These are phyloP conservation scores for Leucania comma DNA, from an alignment of 2,888 invertebrate species.

Conservation along the genomic window DNA sequence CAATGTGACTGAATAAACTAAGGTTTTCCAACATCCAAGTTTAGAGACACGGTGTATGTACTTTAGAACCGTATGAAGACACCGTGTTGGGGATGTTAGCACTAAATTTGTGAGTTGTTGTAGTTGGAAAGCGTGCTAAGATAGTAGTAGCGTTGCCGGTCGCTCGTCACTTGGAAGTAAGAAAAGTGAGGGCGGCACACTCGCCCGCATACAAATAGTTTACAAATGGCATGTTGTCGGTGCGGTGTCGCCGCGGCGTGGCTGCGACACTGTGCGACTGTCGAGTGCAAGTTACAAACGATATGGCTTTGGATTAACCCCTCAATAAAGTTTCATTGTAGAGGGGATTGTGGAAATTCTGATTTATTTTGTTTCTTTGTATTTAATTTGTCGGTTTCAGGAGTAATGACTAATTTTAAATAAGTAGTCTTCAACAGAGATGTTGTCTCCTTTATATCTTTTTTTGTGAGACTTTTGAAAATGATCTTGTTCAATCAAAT, in stretches of 20 bases:
- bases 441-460: background rate
- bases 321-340: constrained; percentile 49
- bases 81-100: constrained; percentile 60
- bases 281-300: constrained; percentile 59
- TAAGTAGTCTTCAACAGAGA: background rate
- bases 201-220: constrained; percentile 91
- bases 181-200: constrained; percentile 86
- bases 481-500: background rate
- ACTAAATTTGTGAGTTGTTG: constrained; percentile 59
- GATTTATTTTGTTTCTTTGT: constrained; percentile 46
- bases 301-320: constrained; percentile 42
- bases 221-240: constrained; percentile 87
- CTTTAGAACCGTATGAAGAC: constrained; percentile 49
- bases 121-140: constrained; percentile 71
- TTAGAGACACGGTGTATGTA: constrained; percentile 48
- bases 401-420: background rate
- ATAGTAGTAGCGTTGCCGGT: constrained; percentile 71
- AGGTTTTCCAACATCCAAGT: constrained; percentile 56
- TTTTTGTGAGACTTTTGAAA: background rate
- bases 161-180: constrained; percentile 86
- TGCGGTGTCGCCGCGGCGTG: constrained; percentile 71
- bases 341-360: constrained; percentile 37
- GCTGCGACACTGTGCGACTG: constrained; percentile 48
- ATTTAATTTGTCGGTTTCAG: constrained; percentile 11
- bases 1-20: constrained; percentile 73